phyloP scores from a whole-genome alignment of 2,113 vertebrate genomes.

The Halichoeres trimaculatus region DNA sequence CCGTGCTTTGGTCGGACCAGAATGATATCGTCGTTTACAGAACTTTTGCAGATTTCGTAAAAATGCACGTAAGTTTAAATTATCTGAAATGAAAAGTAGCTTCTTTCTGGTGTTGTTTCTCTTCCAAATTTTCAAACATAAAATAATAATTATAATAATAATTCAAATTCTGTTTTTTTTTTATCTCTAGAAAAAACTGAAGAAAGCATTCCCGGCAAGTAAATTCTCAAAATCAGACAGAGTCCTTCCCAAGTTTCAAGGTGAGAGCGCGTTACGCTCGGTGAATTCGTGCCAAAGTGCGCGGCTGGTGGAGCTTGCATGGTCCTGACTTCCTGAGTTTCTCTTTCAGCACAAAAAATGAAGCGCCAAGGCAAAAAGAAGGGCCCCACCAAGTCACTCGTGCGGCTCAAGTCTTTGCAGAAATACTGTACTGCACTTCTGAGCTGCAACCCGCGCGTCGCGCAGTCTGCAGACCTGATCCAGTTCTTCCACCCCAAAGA shows the following conservation, averaged over 20 bases:
- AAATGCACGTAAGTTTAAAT: constrained; percentile 86
- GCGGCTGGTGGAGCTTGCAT: too few species aligned
- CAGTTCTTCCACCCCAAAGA: constrained; percentile 86
- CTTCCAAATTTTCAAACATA: too few species aligned
- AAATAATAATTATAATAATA: too few species aligned
- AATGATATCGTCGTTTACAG: constrained; percentile 88
- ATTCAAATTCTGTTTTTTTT: not conserved
- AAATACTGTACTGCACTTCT: constrained; percentile 85
- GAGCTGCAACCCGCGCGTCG: constrained; percentile 68
- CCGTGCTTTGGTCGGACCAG: constrained; percentile 90
- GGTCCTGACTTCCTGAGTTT: not conserved
- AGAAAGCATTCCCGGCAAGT: constrained; percentile 84
- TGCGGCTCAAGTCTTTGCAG: constrained; percentile 83
- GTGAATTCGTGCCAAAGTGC: accelerated
- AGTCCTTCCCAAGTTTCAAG: constrained; percentile 78
- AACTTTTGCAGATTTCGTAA: constrained; percentile 85
- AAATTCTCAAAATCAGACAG: constrained; percentile 78
- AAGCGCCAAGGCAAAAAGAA: constrained; percentile 23
- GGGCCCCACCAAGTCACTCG: constrained; percentile 56
- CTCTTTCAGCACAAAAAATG: constrained; percentile 49
- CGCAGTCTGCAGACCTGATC: constrained; percentile 71
- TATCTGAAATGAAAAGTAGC: too few species aligned
- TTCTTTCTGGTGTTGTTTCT: too few species aligned
- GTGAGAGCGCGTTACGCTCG: constrained; percentile 31
- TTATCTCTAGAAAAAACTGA: constrained; percentile 86